Evolutionary conservation across 2,113 vertebrate genomes (phyloP).

Genomic region (Oncorhynchus nerka): DNA sequence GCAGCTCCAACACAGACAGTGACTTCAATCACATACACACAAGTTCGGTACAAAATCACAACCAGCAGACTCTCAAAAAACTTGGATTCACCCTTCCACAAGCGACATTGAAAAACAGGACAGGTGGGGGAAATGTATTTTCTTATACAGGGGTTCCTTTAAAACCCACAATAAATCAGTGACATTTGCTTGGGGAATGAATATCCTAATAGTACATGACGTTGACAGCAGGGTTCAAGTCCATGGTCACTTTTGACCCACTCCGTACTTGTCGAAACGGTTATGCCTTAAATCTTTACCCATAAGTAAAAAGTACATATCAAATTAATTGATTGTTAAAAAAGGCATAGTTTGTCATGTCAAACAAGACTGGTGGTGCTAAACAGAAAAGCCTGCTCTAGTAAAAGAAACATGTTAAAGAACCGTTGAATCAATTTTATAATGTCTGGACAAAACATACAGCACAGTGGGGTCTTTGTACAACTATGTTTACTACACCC

Average conservation of each 20-base stretch:
- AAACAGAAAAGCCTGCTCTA: neutral
- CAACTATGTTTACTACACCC: neutral
- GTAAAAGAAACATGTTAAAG: too few relatives aligned
- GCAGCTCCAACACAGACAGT: conserved; percentile 44
- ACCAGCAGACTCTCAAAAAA: conserved; percentile 32
- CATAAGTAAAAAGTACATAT: neutral
- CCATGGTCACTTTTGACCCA: neutral
- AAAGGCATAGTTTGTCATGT: neutral
- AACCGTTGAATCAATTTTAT: too few relatives aligned
- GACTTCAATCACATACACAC: conserved; percentile 30
- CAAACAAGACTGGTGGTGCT: neutral
- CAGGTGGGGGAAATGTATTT: neutral
- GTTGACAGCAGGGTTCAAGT: neutral
- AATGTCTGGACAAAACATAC: neutral
- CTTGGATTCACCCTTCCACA: conserved; percentile 13
- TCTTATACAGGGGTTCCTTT: neutral
- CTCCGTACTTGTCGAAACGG: neutral
- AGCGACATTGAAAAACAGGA: neutral
- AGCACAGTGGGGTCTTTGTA: neutral
- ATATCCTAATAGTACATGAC: too few relatives aligned
- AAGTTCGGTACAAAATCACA: conserved; percentile 42
- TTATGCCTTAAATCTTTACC: neutral
- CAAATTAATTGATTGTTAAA: neutral
- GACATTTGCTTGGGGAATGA: neutral
- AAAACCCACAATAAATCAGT: neutral